These are phyloP conservation scores for Pomatostomus ruficeps DNA, from an alignment of 2,113 vertebrate species.

Conservation along the genomic window DNA sequence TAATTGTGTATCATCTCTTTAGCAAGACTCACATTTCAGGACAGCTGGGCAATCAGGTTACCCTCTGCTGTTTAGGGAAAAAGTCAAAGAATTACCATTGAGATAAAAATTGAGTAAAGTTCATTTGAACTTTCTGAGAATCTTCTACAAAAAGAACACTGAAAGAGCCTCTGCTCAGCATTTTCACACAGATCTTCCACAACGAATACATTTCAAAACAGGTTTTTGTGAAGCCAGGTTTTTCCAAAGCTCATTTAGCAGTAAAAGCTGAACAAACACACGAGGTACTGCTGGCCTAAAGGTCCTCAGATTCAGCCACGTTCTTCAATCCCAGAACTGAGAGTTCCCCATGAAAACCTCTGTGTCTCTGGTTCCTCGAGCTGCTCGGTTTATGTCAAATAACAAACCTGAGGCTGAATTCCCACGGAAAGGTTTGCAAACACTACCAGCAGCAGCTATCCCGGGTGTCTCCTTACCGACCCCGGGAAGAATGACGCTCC, in stretches of 20 bases:
- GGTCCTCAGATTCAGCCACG: background rate
- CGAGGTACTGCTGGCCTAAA: background rate
- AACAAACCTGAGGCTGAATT: background rate
- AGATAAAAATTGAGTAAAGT: background rate
- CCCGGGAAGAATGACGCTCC: background rate
- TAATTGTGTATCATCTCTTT: background rate
- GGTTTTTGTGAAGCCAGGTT: background rate
- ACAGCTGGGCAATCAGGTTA: background rate
- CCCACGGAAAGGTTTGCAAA: background rate
- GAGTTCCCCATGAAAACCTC: accelerated
- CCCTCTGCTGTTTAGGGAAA: background rate
- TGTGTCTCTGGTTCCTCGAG: background rate
- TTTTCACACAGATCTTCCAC: background rate
- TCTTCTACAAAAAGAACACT: background rate
- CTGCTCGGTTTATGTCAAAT: background rate
- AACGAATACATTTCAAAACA: background rate
- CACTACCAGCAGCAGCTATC: background rate
- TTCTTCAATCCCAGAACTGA: background rate
- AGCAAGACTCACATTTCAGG: background rate
- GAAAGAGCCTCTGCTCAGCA: background rate
- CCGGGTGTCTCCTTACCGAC: background rate
- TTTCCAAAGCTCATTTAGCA: background rate
- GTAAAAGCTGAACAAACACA: background rate
- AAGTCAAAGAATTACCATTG: background rate
- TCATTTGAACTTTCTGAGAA: background rate